Evolutionary conservation across 2,113 vertebrate genomes (phyloP), one percentile per base, ranked within the genome.

Genomic region (Hydrolagus affinis): DNA sequence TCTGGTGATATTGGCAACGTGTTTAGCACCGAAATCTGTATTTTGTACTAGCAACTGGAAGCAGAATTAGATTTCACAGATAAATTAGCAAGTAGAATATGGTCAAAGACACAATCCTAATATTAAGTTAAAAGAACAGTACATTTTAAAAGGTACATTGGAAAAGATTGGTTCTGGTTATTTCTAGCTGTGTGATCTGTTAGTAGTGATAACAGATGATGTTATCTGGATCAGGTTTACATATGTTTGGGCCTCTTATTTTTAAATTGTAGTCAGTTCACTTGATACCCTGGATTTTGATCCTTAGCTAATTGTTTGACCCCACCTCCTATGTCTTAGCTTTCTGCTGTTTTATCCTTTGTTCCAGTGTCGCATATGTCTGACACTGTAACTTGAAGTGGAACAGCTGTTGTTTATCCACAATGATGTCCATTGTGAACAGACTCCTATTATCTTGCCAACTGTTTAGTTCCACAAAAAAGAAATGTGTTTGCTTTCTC

Each of bases 141-240:
- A 30, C 23, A 12, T 78, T 15, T 78, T 23, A 80, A 44, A 44
- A 9, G 76, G n/a, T n/a, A n/a, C n/a, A n/a, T n/a, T n/a, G n/a
- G 10, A 11, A 59, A 78, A 68, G 62, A 66, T 44, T 12, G 62
- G 25, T 15, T 68, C 62, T 21, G 78, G 15, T 83, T 60, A 66
- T 66, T 19, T 66, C 15, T 19, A 83, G 15, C 32, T 66, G 78
- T 62, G 30, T 62, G 66, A 83, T 10, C 11, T 83, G 78, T 83
- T 83, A 83, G 66, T 68, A 66, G n/a, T n/a, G n/a, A 83, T 68
- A 68, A 66, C 78, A 28, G 77, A 83, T 83, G 15, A 62, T 66
- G 60, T 68, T 83, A 83, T 66, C 23, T 66, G 78, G 66, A 83
- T 32, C 60, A 64, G 8, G 77, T 64, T 64, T 30, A 83, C 23